Conservation (phyloP, 1,140 invertebrate genomes). For the Scaptomyza montana region DNA sequence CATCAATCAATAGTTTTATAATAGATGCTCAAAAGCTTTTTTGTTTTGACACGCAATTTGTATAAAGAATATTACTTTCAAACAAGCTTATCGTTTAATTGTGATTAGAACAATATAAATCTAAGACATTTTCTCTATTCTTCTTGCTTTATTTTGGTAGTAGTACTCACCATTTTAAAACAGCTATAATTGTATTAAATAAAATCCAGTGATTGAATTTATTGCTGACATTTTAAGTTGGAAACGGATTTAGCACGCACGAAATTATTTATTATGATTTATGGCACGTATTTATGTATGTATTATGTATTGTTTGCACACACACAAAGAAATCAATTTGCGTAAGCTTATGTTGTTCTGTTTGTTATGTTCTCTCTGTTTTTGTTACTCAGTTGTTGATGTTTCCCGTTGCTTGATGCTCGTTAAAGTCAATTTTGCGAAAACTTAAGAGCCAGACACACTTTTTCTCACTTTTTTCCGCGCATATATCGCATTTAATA, state of each 20-base stretch:
- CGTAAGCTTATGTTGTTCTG: background rate
- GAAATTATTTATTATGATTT: constrained; percentile 32
- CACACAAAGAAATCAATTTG: constrained; percentile 27
- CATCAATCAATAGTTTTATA: no score
- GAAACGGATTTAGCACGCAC: constrained; percentile 34
- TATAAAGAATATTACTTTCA: no score
- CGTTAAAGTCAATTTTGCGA: constrained; percentile 29
- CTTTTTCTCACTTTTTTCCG: constrained; percentile 2
- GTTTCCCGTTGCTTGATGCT: constrained; percentile 22
- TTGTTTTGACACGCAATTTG: no score
- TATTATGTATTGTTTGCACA: constrained; percentile 25
- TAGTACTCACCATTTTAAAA: constrained; percentile 57
- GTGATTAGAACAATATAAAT: background rate
- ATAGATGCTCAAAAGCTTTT: no score
- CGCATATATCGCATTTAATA: constrained; percentile 4
- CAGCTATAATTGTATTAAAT: constrained; percentile 38
- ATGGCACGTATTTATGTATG: constrained; percentile 33
- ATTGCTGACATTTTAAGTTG: constrained; percentile 48
- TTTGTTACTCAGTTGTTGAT: constrained; percentile 21
- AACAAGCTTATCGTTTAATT: background rate
- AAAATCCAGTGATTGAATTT: constrained; percentile 60
- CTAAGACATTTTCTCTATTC: background rate
- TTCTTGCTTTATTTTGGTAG: background rate
- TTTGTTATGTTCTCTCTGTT: constrained; percentile 4
- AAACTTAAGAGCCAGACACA: background rate